These are phyloP conservation scores for Ia io DNA, from an alignment of 2,113 vertebrate genomes.

Conservation along the genomic window DNA sequence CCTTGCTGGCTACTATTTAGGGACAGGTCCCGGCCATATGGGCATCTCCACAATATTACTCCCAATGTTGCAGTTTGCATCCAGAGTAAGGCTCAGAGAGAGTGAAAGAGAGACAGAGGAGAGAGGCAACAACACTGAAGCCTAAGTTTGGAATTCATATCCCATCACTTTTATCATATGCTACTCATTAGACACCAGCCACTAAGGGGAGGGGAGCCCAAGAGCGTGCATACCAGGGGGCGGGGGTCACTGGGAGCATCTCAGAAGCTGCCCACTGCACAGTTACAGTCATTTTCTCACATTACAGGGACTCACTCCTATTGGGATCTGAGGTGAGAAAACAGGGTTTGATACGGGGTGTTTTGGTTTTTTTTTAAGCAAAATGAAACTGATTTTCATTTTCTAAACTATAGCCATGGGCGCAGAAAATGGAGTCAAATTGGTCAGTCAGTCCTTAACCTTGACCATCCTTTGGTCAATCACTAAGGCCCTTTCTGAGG, in stretches of 20 bases:
- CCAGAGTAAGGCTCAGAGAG: neutral
- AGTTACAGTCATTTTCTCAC: neutral
- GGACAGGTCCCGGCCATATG: neutral
- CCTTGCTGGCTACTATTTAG: neutral
- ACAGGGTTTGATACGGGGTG: neutral
- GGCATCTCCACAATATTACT: neutral
- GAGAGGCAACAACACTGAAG: neutral
- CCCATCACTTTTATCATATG: neutral
- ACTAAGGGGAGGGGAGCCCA: neutral
- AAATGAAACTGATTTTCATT: neutral
- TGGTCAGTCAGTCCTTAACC: neutral
- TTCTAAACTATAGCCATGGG: neutral
- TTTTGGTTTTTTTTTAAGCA: neutral
- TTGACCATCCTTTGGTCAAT: neutral
- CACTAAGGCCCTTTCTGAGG: neutral
- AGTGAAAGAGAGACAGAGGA: neutral
- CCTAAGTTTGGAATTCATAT: neutral
- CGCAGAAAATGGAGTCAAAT: neutral
- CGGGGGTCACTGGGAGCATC: accelerated
- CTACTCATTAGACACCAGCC: neutral
- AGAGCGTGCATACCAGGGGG: neutral
- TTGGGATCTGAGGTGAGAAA: neutral
- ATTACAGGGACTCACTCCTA: neutral
- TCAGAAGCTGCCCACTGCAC: neutral
- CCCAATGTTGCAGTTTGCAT: neutral